Conservation (phyloP, 2,797 vertebrate genomes). For the Microctenopoma stevenorrisi region DNA sequence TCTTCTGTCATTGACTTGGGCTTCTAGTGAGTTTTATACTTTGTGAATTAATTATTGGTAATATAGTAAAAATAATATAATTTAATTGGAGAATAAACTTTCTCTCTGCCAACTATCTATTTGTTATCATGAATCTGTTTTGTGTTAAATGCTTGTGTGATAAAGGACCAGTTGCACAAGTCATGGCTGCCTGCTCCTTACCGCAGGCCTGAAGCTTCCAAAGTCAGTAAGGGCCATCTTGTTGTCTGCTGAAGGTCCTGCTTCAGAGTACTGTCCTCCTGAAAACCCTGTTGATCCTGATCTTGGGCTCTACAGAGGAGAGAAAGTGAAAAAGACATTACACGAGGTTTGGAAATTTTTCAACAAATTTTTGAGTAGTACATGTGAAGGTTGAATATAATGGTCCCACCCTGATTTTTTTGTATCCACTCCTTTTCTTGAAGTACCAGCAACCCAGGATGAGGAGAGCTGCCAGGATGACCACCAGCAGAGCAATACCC, state of each 20-base stretch:
- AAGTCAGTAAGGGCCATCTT: conserved; percentile 88
- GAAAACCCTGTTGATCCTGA: conserved; percentile 66
- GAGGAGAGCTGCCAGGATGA: conserved; percentile 88
- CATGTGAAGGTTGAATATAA: neutral
- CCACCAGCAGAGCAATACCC: conserved; percentile 88
- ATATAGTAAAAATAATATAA: neutral
- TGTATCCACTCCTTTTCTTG: conserved; percentile 90
- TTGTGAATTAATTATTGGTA: neutral
- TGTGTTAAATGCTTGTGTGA: neutral
- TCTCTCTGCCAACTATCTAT: neutral
- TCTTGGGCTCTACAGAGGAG: conserved; percentile 61
- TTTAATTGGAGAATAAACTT: neutral
- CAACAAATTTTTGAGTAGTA: neutral
- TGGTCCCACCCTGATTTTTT: conserved; percentile 85
- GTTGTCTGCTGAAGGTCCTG: conserved; percentile 77
- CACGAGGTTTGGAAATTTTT: neutral
- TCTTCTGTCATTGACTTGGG: conserved; percentile 12
- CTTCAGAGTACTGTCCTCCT: conserved; percentile 77
- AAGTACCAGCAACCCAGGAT: conserved; percentile 94
- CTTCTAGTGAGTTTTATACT: conserved; percentile 13
- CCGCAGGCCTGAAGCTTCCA: conserved; percentile 80
- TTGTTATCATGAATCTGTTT: neutral
- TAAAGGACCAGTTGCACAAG: neutral
- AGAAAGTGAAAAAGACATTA: neutral
- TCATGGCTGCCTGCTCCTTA: conserved; percentile 68